Conservation (phyloP, 2,797 vertebrate genomes). For the Selene dorsalis region DNA sequence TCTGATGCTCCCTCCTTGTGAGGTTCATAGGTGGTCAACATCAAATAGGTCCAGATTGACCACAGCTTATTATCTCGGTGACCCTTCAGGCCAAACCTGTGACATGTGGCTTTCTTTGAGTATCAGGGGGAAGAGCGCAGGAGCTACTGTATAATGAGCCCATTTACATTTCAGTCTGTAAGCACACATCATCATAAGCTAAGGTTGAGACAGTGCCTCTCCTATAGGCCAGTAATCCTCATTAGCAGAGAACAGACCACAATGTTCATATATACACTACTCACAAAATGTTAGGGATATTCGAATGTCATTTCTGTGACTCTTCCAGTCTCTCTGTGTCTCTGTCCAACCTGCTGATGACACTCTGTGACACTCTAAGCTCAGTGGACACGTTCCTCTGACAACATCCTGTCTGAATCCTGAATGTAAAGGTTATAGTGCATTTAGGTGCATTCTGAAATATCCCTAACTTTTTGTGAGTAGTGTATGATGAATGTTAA, state of each 20-base stretch:
- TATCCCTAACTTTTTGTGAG: too few relatives aligned
- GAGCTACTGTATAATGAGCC: constrained; percentile 82
- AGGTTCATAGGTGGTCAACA: constrained; percentile 66
- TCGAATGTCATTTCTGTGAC: too few relatives aligned
- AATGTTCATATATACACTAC: too few relatives aligned
- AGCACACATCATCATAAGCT: constrained; percentile 53
- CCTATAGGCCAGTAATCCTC: constrained; percentile 64
- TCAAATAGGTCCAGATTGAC: constrained; percentile 69
- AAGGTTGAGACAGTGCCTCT: constrained; percentile 39
- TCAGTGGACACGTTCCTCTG: too few relatives aligned
- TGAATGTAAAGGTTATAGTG: too few relatives aligned
- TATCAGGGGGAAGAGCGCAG: constrained; percentile 56
- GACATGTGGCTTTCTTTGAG: constrained; percentile 63
- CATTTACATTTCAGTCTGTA: constrained; percentile 80
- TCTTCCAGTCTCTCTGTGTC: too few relatives aligned
- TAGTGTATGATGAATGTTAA: constrained; percentile 53
- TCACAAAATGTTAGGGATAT: too few relatives aligned
- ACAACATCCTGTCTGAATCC: too few relatives aligned
- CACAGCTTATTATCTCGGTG: constrained; percentile 78
- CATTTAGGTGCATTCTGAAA: too few relatives aligned
- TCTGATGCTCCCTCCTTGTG: constrained; percentile 30
- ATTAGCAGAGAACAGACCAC: constrained; percentile 68
- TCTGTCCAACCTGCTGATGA: too few relatives aligned
- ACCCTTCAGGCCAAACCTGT: constrained; percentile 64
- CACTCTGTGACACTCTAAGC: too few relatives aligned